Evolutionary conservation across 1,140 invertebrate genomes (phyloP).

Genomic region (Drosophila nebulosa): DNA sequence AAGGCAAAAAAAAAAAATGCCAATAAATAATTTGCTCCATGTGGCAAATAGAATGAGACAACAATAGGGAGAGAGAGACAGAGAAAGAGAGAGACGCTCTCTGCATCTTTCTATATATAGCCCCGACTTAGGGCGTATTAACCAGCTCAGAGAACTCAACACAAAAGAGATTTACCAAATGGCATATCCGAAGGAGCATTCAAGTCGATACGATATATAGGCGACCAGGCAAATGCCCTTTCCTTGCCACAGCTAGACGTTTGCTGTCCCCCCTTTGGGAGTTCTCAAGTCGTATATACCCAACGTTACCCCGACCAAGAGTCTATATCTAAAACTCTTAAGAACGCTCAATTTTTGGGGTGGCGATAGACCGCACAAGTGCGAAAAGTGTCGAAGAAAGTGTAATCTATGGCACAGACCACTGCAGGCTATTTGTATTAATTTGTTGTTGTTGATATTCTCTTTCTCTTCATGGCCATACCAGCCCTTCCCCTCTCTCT

Average conservation of each 20-base stretch:
- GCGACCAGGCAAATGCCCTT: not conserved
- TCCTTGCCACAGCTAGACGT: too few species aligned
- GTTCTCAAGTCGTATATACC: not conserved
- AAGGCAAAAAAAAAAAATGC: constrained; percentile 67
- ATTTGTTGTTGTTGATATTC: constrained; percentile 50
- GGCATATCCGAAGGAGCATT: not conserved
- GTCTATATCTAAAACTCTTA: not conserved
- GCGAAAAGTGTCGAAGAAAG: constrained; percentile 65
- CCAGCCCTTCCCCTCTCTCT: not conserved
- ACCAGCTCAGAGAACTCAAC: constrained; percentile 15
- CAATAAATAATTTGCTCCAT: constrained; percentile 71
- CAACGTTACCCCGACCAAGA: not conserved
- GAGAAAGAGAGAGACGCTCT: not conserved
- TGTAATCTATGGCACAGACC: constrained; percentile 71
- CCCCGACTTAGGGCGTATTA: constrained; percentile 58
- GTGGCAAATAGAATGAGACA: not conserved
- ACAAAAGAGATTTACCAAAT: not conserved
- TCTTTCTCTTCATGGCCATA: not conserved
- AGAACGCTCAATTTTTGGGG: not conserved
- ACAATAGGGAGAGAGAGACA: not conserved
- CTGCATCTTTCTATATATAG: constrained; percentile 18
- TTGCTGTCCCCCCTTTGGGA: too few species aligned
- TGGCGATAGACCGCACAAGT: constrained; percentile 25
- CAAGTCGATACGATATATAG: not conserved
- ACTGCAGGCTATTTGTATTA: constrained; percentile 74